A percentile compares a stretch with the other conserved stretches of the same genome.
Evolutionary conservation across 2,113 vertebrate genomes (phyloP).

Genomic region (Colistium nudipinnis): DNA sequence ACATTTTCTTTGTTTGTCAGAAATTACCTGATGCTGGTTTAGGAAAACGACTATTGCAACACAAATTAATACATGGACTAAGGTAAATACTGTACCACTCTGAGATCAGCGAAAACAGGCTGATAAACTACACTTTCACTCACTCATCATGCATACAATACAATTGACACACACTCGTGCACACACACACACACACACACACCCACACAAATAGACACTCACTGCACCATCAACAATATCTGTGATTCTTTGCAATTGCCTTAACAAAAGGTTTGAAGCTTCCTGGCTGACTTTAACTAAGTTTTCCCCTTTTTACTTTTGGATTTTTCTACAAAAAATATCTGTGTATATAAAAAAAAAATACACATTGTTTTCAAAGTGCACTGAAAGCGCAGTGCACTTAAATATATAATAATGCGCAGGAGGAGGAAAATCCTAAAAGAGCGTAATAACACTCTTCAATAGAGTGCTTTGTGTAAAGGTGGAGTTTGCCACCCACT

Average conservation of each 20-base stretch:
- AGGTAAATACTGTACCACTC: constrained; percentile 1
- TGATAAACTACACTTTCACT: not conserved
- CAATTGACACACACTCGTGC: not conserved
- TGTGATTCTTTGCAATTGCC: constrained; percentile 13
- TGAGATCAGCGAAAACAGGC: not conserved
- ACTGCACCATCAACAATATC: constrained; percentile 5
- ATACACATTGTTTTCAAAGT: constrained; percentile 69
- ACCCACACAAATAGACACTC: not conserved
- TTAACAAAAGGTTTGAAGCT: constrained; percentile 11
- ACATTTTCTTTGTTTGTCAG: not conserved
- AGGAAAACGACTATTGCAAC: not conserved
- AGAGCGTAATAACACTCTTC: constrained; percentile 20
- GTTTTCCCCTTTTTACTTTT: constrained; percentile 26
- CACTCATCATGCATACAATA: not conserved
- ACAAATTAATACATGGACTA: not conserved
- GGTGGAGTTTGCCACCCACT: constrained; percentile 23
- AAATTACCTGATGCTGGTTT: not conserved
- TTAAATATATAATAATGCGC: constrained; percentile 42
- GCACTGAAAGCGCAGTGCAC: constrained; percentile 60
- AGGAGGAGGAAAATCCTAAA: constrained; percentile 37
- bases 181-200: constrained; percentile 6
- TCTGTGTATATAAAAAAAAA: constrained; percentile 63
- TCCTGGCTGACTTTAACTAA: constrained; percentile 42
- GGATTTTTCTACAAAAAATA: constrained; percentile 47
- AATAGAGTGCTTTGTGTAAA: constrained; percentile 45